phyloP scores from a whole-genome alignment of 2,888 invertebrate species.

The Boloria euphrosyne region DNA sequence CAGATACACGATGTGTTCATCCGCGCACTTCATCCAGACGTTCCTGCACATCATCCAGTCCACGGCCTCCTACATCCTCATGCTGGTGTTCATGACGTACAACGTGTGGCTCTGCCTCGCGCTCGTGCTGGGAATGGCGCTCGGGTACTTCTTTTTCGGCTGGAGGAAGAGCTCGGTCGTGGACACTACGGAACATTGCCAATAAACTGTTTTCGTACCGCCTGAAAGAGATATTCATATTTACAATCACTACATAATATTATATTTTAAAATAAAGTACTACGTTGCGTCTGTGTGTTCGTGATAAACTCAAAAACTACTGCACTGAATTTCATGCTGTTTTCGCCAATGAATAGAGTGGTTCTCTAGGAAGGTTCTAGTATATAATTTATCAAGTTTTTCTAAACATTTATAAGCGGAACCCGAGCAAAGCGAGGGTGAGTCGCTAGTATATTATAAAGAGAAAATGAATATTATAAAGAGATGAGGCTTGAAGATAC shows the following conservation, averaged over 20 bases:
- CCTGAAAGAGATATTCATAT: background rate
- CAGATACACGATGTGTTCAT: constrained; percentile 92
- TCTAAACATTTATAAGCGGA: too few relatives aligned
- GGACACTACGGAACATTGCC: constrained; percentile 96
- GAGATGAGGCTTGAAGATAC: too few relatives aligned
- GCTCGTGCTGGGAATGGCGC: constrained; percentile 92
- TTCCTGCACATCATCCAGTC: constrained; percentile 94
- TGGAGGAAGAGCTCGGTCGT: constrained; percentile 96
- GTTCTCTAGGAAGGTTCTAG: too few relatives aligned
- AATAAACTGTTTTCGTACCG: constrained; percentile 70
- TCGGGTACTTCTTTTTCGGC: constrained; percentile 97
- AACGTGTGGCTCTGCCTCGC: constrained; percentile 96
- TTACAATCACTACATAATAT: background rate
- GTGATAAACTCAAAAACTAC: too few relatives aligned
- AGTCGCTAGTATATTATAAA: too few relatives aligned
- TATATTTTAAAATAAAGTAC: too few relatives aligned
- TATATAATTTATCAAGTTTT: too few relatives aligned
- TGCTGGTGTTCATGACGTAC: constrained; percentile 99
- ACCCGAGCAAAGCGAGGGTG: too few relatives aligned
- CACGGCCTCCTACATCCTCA: constrained; percentile 93
- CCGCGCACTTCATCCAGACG: constrained; percentile 92
- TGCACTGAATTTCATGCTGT: too few relatives aligned
- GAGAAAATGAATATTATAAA: too few relatives aligned
- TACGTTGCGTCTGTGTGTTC: too few relatives aligned
- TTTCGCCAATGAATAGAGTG: too few relatives aligned